Conservation (phyloP, 2,113 vertebrate species). For the Aspiorhynchus laticeps region DNA sequence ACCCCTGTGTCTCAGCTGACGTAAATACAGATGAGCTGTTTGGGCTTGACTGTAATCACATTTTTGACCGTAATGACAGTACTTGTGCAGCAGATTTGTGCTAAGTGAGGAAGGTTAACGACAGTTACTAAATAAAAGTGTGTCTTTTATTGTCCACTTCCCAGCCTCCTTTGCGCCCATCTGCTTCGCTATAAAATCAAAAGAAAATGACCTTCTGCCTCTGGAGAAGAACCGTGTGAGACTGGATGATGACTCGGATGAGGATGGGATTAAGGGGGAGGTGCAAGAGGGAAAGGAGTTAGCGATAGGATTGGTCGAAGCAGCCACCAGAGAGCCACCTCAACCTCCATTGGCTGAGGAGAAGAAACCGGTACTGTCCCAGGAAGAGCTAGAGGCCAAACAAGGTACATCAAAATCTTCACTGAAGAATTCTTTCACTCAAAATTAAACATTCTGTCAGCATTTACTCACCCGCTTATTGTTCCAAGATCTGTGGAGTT, state of each 20-base stretch:
- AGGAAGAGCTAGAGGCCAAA: slow-evolving; percentile 94
- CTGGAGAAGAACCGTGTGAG: slow-evolving; percentile 95
- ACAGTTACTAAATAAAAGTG: slow-evolving; percentile 22
- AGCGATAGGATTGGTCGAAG: slow-evolving; percentile 47
- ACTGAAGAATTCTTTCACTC: neutral
- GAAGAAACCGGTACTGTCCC: slow-evolving; percentile 86
- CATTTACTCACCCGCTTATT: neutral
- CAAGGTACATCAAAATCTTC: slow-evolving; percentile 80
- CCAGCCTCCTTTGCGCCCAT: slow-evolving; percentile 95
- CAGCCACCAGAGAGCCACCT: slow-evolving; percentile 66
- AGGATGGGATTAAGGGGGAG: slow-evolving; percentile 83
- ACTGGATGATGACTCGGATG: slow-evolving; percentile 94
- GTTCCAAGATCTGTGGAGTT: neutral
- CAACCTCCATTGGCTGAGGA: slow-evolving; percentile 78
- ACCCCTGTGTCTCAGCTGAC: neutral
- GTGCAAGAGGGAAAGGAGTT: slow-evolving; percentile 71
- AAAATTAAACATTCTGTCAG: neutral
- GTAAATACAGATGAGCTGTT: slow-evolving; percentile 7
- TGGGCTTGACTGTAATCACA: slow-evolving; percentile 8
- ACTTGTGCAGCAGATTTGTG: neutral
- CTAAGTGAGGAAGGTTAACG: slow-evolving; percentile 38
- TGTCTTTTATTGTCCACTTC: slow-evolving; percentile 45
- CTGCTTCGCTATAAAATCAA: slow-evolving; percentile 95
- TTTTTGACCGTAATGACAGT: slow-evolving; percentile 42
- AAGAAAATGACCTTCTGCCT: slow-evolving; percentile 94